Evolutionary conservation across 2,888 invertebrate species (phyloP).

Genomic region (Melangyna quadrimaculata): DNA sequence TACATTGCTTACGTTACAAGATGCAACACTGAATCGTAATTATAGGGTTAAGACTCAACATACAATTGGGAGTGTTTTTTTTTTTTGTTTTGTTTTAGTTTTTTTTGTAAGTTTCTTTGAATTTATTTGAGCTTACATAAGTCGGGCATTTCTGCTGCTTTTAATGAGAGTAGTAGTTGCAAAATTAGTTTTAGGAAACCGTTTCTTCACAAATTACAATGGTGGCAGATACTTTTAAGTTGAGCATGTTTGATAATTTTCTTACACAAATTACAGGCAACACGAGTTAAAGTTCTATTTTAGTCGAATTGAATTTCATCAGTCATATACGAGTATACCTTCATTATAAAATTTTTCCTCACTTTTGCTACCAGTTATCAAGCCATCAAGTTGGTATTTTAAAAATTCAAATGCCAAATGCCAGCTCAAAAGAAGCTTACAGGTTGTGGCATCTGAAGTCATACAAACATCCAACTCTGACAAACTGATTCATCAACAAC

Average conservation of each 20-base stretch:
- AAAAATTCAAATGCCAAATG: constrained; percentile 31
- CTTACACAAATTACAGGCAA: neutral
- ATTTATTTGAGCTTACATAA: constrained; percentile 38
- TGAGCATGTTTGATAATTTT: neutral
- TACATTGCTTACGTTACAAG: constrained; percentile 42
- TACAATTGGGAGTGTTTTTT: constrained; percentile 17
- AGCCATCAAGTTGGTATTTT: constrained; percentile 28
- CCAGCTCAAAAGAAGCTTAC: neutral
- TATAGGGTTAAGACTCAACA: constrained; percentile 24
- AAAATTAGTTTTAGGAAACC: neutral
- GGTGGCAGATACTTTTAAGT: neutral
- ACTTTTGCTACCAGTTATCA: neutral
- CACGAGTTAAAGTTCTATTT: neutral
- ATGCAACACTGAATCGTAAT: constrained; percentile 49
- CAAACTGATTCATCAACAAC: constrained; percentile 5
- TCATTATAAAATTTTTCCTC: neutral
- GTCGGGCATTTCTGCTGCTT: neutral
- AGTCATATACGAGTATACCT: neutral
- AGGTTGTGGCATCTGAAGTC: constrained; percentile 33
- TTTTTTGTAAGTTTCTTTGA: neutral
- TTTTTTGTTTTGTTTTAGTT: neutral
- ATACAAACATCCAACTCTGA: constrained; percentile 7
- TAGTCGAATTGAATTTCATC: neutral
- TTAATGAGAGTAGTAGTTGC: constrained; percentile 12
- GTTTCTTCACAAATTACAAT: neutral